Percentiles rank a stretch among this genome's conserved stretches.
Conservation (phyloP, 2,113 vertebrate genomes). For the Ceuthmochares aereus region DNA sequence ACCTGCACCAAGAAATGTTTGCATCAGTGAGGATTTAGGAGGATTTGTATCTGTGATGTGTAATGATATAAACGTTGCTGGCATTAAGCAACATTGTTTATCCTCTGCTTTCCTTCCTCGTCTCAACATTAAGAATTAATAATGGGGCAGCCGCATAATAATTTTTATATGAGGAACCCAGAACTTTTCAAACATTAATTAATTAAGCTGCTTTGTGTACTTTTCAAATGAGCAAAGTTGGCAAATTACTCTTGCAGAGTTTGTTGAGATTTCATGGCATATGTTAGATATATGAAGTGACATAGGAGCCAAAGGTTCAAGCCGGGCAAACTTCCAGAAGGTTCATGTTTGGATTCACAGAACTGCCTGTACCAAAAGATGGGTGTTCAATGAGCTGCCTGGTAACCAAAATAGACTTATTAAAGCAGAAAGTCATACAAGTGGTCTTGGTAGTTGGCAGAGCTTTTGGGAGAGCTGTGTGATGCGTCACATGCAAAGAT, state of each 20-base stretch:
- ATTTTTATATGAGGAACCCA: not conserved
- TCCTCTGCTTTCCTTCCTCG: not conserved
- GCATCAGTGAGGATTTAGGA: not conserved
- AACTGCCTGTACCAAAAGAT: not conserved
- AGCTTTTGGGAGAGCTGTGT: not conserved
- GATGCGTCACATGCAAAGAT: not conserved
- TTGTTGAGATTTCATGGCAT: not conserved
- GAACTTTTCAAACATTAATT: not conserved
- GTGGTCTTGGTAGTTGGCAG: not conserved
- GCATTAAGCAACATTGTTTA: not conserved
- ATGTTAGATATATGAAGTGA: not conserved
- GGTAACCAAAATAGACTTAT: not conserved
- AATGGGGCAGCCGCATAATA: not conserved
- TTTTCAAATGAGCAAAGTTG: not conserved
- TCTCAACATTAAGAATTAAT: not conserved
- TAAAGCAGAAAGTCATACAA: not conserved
- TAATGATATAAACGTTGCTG: not conserved
- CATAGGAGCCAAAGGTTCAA: not conserved
- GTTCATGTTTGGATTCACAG: not conserved
- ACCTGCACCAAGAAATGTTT: not conserved
- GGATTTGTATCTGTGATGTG: not conserved
- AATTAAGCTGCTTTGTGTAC: not conserved
- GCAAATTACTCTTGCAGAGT: not conserved
- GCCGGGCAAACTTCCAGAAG: not conserved
- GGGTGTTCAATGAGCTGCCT: not conserved